Conservation (phyloP, 2,888 invertebrate species). For the Augiades crinisus region DNA sequence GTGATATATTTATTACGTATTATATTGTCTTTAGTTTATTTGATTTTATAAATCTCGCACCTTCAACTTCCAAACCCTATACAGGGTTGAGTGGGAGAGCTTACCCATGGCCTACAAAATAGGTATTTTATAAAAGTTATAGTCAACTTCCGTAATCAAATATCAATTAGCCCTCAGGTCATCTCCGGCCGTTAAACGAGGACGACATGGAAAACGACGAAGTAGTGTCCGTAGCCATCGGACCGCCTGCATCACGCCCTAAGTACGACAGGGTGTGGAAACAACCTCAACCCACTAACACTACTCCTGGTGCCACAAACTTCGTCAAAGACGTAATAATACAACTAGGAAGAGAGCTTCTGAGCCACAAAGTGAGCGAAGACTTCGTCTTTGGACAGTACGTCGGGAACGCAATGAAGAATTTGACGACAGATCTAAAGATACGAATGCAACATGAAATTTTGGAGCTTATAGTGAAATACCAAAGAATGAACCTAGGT, state of each 20-base stretch:
- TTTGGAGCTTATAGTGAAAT: slow-evolving; percentile 59
- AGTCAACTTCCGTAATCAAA: background rate
- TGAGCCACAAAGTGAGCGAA: slow-evolving; percentile 60
- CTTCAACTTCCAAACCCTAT: no score
- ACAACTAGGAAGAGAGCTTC: slow-evolving; percentile 59
- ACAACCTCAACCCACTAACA: slow-evolving; percentile 32
- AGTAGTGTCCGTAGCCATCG: slow-evolving; percentile 68
- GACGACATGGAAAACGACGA: slow-evolving; percentile 73
- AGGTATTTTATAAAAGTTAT: no score
- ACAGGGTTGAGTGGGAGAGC: no score
- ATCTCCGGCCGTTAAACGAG: slow-evolving; percentile 60
- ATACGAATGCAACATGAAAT: slow-evolving; percentile 67
- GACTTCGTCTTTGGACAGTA: slow-evolving; percentile 75
- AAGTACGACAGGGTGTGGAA: slow-evolving; percentile 52
- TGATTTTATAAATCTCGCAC: no score
- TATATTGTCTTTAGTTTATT: no score
- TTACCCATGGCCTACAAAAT: no score
- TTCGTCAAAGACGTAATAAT: slow-evolving; percentile 57
- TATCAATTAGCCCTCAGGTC: slow-evolving; percentile 59
- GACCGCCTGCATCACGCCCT: slow-evolving; percentile 60
- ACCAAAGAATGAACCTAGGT: slow-evolving; percentile 36
- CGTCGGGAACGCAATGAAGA: slow-evolving; percentile 61
- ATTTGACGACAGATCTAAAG: slow-evolving; percentile 52
- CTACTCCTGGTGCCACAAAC: slow-evolving; percentile 36
- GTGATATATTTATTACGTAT: no score